Evolutionary conservation across 2,113 vertebrate species (phyloP), one percentile per base, ranked within the genome.

Genomic region (Clarias gariepinus): DNA sequence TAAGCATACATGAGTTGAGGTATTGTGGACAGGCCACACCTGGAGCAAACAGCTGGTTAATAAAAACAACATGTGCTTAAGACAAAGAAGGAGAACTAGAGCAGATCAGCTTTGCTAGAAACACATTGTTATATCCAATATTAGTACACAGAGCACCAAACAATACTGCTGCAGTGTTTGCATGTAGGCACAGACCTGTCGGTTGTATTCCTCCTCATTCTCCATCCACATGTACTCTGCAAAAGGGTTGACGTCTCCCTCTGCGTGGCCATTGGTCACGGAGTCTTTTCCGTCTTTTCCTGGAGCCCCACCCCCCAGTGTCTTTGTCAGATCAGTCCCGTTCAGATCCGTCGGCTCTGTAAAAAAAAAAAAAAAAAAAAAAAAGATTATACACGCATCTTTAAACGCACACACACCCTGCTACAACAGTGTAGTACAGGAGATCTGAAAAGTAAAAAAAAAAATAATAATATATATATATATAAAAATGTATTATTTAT

Each of bases 201-300:
- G 96, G 93, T 99, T 96, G 91, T 99, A 99, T 86, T 98, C 98
- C 66, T 99, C 97, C 87, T 99, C 98, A 0, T 99, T 98, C 94
- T 99, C 98, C 98, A 99, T 99, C 98, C 98, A 99, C 98, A 99
- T 97, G 93, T 98, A 99, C 90, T 99, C 98, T 0, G 97, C 97
- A 0, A 99, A 99, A 10, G 98, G 98, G 86, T 98, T 96, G 90
- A 90, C 93, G 3, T 98, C 97, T 47, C 95, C 96, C 73, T 98
- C 97, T 76, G 95, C 94, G 0, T 96, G 97, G 30, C 97, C 97
- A 2, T 96, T 97, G 90, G 96, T 94, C 0, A 92, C 96, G 0
- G 95, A 95, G 60, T 97, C 97, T 88, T 98, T 97, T 3, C 97
- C 97, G 66, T 98, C 97, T 89, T 96, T 96, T 78, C 95, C 94